Percentiles rank a stretch among this genome's conserved stretches.
These are phyloP conservation scores for cattle (Bos taurus) DNA, from an alignment of 2,113 vertebrate genomes.

Conservation along the genomic window DNA sequence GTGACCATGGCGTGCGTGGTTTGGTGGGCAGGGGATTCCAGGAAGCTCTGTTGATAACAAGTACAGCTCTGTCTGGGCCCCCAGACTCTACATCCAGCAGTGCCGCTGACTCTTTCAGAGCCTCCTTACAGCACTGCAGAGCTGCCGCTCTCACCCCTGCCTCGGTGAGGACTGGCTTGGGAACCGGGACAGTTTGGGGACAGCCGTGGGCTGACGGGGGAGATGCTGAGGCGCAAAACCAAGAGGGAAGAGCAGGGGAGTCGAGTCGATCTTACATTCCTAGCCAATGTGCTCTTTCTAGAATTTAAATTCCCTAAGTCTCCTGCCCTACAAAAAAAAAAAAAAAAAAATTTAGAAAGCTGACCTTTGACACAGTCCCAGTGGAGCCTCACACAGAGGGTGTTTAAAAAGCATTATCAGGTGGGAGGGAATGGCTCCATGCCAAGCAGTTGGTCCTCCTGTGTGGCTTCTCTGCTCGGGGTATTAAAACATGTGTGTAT, in stretches of 20 bases:
- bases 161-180: neutral
- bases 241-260: neutral
- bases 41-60: neutral
- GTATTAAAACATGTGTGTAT: neutral
- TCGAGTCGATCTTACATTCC: neutral
- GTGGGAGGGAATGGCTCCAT: neutral
- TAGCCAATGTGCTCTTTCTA: neutral
- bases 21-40: neutral
- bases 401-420: neutral
- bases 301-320: neutral
- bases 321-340: neutral
- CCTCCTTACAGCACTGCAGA: neutral
- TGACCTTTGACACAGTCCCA: neutral
- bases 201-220: neutral
- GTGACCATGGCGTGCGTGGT: neutral
- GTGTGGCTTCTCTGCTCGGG: neutral
- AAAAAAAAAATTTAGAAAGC: no score
- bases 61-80: neutral
- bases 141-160: neutral
- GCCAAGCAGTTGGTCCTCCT: neutral
- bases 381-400: neutral
- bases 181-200: neutral
- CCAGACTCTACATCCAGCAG: neutral
- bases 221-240: neutral
- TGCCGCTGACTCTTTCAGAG: neutral